A percentile compares a stretch with the other conserved stretches of the same genome.
These are phyloP conservation scores for Sphinx pinastri DNA, from an alignment of 2,888 invertebrate species.

Conservation along the genomic window DNA sequence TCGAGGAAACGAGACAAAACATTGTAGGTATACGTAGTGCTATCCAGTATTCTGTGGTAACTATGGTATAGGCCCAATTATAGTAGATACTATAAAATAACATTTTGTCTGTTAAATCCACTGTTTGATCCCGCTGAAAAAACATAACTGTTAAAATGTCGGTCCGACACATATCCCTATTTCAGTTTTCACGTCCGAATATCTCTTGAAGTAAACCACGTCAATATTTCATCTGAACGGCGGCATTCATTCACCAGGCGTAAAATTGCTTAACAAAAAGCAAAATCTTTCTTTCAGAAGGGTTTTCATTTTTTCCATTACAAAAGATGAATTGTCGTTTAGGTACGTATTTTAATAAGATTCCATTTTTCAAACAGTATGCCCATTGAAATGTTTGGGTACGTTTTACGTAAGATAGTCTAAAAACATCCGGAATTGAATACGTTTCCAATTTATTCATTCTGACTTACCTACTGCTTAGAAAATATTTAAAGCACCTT, in stretches of 20 bases:
- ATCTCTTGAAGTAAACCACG: neutral
- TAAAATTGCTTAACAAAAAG: conserved; percentile 1
- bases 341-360: neutral
- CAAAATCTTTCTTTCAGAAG: neutral
- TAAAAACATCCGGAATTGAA: too few species aligned
- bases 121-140: neutral
- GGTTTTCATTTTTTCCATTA: neutral
- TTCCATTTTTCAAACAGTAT: neutral
- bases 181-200: neutral
- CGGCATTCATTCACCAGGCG: neutral
- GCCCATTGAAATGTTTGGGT: neutral
- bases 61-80: too few species aligned
- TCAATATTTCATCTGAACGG: neutral
- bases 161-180: neutral
- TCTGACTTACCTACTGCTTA: too few species aligned
- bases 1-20: too few species aligned
- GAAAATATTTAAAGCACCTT: too few species aligned
- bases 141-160: neutral
- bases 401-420: too few species aligned
- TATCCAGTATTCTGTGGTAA: too few species aligned
- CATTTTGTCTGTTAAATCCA: too few species aligned
- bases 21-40: too few species aligned
- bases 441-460: too few species aligned
- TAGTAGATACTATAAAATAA: too few species aligned
- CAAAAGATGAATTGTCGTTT: neutral